Conservation (phyloP, 2,113 vertebrate genomes). For the Steatornis caripensis region DNA sequence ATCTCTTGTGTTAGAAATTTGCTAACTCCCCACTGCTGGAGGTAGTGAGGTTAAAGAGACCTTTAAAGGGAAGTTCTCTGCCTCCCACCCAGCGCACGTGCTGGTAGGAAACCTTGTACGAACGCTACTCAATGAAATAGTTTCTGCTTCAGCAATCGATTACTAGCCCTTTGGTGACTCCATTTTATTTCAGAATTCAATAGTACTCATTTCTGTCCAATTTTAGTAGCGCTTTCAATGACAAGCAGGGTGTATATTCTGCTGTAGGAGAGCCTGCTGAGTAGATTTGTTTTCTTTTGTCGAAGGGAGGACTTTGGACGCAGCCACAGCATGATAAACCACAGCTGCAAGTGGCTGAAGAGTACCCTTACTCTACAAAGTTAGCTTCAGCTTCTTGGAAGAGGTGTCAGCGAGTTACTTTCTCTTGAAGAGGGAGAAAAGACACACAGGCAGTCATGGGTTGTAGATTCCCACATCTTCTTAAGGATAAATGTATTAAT, state of each 20-base stretch:
- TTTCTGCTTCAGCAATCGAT: not conserved
- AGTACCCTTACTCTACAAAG: not conserved
- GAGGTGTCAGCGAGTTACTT: not conserved
- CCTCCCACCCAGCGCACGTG: accelerated
- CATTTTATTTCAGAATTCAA: not conserved
- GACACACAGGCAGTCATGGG: no score
- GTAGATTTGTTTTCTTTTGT: not conserved
- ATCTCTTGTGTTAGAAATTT: not conserved
- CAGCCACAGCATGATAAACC: not conserved
- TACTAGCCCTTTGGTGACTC: not conserved
- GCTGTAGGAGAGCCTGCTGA: not conserved
- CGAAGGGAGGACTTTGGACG: not conserved
- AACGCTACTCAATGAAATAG: accelerated
- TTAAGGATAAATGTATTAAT: not conserved
- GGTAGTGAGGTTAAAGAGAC: not conserved
- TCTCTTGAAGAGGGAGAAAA: not conserved
- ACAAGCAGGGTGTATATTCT: not conserved
- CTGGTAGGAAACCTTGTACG: not conserved
- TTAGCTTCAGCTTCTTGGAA: not conserved
- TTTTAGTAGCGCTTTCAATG: not conserved
- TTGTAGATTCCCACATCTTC: not conserved
- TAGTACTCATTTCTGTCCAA: accelerated
- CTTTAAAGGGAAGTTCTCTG: not conserved
- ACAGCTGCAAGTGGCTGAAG: not conserved
- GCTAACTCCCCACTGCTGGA: not conserved